Base-by-base conservation (phyloP, 2,113 vertebrate species). In the Chelonoidis abingdonii region DNA sequence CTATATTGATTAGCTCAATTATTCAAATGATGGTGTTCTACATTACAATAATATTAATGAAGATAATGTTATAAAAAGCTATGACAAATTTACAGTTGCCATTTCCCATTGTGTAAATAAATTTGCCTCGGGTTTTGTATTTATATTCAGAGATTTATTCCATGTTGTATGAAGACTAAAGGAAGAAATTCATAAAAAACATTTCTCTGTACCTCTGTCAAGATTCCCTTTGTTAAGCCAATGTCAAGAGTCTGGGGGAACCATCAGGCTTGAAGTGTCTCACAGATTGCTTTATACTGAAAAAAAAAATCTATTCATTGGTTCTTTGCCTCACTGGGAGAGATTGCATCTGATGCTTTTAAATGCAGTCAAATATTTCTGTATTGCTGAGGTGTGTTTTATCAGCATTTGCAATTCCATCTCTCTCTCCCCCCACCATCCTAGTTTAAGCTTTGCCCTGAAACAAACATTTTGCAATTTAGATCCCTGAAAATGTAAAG, bases 331-430 rank as follows among this genome's bases (percentile, higher is more conserved):
- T 91, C 21, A 49, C 22, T 92, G 57, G 75, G 27, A 93, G 75
- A 97, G 96, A 92, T 92, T 95, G 31, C 80, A 97, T 93, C 87
- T 92, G 90, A n/a, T 94, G 53, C 5, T 90, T 97, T 95, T 91
- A 38, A 94, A 89, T 9, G 3, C 59, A 85, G 27, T 80, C 86
- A 96, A 84, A 65, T 92, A 80, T 72, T 97, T 95, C 92, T 79
- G 21, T 59, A 91, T 95, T 49, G 27, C 38, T 78, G 57, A 86
- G 86, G 69, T 35, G 84, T 83, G 52, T 80, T 95, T 86, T 94
- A 88, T 94, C 65, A 96, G 52, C 50, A 49, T 96, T 94, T 95
- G 31, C 89, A 97, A 92, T 96, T 92, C 87, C 62, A 91, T 50
- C n/a, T 41, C 56, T 81, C 72, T 79, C 17, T 6, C 53, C 65